Evolutionary conservation across 2,888 invertebrate species (phyloP), one percentile per base, ranked within the genome.

Genomic region (Drosophila paranaensis): DNA sequence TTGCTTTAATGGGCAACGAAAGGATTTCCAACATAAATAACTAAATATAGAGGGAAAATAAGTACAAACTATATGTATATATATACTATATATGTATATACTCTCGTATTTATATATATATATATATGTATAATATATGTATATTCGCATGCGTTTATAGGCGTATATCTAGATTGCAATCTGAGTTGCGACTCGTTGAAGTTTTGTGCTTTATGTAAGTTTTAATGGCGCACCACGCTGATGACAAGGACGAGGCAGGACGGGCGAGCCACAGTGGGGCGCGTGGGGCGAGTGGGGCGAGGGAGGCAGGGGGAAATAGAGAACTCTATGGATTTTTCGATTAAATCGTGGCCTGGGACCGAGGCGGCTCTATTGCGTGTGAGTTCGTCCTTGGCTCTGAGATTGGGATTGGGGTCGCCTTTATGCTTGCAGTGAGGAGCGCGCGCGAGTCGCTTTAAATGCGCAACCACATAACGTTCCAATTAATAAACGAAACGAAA

Each of bases 401-500:
- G 39, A 39, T 58, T 39, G 58, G 56, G 56, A 39, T 58, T 39
- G 58, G 56, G 56, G 56, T 56, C 42, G 56, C 43, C 39, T 48
- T 58, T 58, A 58, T 58, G 46, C 58, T 30, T 16, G 16, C 27
- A 20, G 20, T 20, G 25, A 13, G 45, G 25, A 45, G 30, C 20
- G 39, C 8, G 50, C 11, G 50, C 11, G 66, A 30, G 54, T 20
- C 27, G 65, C 62, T 39, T 56, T 53, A 80, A 79, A 76, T 67
- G 62, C 64, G 54, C 64, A 71, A 55, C 76, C 86, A 77, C 86
- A 85, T 72, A 82, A 86, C 72, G 83, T 73, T 75, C 74, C 79
- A 82, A 82, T 87, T 82, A 87, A 82, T 81, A 82, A 86, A 80
- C 70, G 74, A 70, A 68, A 77, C 70, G 67, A 79, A 74, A 67